Base-by-base conservation (phyloP, 2,797 vertebrate genomes). In the Lepus townsendii region DNA sequence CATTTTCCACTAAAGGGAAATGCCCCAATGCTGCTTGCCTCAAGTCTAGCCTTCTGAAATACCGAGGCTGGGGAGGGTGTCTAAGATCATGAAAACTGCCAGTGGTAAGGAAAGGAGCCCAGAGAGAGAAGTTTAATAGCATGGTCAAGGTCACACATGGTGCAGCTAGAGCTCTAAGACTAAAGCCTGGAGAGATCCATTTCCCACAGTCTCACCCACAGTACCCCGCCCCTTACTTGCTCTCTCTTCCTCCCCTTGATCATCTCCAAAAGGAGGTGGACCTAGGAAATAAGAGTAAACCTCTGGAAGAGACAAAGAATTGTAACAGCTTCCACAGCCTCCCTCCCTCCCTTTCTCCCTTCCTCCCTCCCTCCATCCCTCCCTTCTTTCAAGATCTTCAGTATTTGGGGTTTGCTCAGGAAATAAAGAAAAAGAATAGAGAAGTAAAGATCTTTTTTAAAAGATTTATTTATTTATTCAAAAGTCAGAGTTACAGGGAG, bases 1-100 rank as follows among this genome's bases (percentile, higher is more conserved):
- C 47, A 27, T 88, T 94, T 91, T 92, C 63, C 88, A 75, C 71
- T 68, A 10, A 82, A 93, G 94, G 60, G 42, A 47, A 47, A 47
- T 47, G 42, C 7, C 42, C 8, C 42, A 47, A 47, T 47, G 42
- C 42, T 47, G 42, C 42, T 47, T 47, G 42, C 54, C 57, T 83
- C 12, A 32, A 88, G 77, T 26, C 22, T 71, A 27, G 50, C 22
- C 52, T 88, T 95, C 63, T 65, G 66, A 50, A 42, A 50, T 19
- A 8, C 26, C 38, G 78, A 72, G 69, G 52, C 50, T 38, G 63
- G 68, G 66, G 69, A 72, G 42, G 30, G 60, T 71, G 38, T 91
- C 50, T 30, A 82, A 78, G 66, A 57, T 69, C n/a, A 22, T 57
- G 80, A 50, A 65, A 86, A 77, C 35, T 19, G 77, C 62, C 77